These are phyloP conservation scores for Eubasilissa regina DNA, from an alignment of 1,140 invertebrate genomes.

Conservation along the genomic window DNA sequence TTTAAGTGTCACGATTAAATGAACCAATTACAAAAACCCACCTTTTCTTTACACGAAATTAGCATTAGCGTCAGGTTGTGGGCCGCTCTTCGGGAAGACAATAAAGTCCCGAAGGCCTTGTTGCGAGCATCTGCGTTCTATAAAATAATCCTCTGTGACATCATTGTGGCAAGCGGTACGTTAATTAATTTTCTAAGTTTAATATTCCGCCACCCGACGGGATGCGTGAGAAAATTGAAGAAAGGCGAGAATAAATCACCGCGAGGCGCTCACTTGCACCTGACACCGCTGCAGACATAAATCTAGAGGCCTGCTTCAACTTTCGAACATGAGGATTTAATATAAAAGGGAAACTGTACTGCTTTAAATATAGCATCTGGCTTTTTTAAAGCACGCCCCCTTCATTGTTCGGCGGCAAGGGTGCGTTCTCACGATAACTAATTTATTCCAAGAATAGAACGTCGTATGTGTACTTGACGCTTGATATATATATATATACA, in stretches of 20 bases:
- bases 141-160: slow-evolving; percentile 60
- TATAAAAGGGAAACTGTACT: slow-evolving; percentile 57
- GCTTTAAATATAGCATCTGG: slow-evolving; percentile 47
- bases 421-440: not conserved
- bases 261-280: slow-evolving; percentile 59
- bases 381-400: slow-evolving; percentile 41
- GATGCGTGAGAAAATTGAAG: slow-evolving; percentile 59
- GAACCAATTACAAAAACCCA: not conserved
- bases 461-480: too few relatives aligned
- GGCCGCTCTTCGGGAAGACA: slow-evolving; percentile 34
- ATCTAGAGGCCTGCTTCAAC: slow-evolving; percentile 59
- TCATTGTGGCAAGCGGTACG: slow-evolving; percentile 58
- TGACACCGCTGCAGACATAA: slow-evolving; percentile 57
- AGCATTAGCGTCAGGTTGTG: slow-evolving; percentile 15
- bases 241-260: slow-evolving; percentile 50
- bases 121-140: slow-evolving; percentile 58
- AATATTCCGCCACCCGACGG: slow-evolving; percentile 52
- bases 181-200: slow-evolving; percentile 61
- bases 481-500: too few relatives aligned
- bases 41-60: slow-evolving; percentile 25
- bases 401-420: slow-evolving; percentile 17
- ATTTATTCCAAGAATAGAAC: slow-evolving; percentile 20
- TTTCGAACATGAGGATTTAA: slow-evolving; percentile 60
- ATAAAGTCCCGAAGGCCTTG: slow-evolving; percentile 40
- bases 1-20: not conserved